phyloP scores from a whole-genome alignment of 1,140 invertebrate genomes.

The Choristoneura fumiferana region DNA sequence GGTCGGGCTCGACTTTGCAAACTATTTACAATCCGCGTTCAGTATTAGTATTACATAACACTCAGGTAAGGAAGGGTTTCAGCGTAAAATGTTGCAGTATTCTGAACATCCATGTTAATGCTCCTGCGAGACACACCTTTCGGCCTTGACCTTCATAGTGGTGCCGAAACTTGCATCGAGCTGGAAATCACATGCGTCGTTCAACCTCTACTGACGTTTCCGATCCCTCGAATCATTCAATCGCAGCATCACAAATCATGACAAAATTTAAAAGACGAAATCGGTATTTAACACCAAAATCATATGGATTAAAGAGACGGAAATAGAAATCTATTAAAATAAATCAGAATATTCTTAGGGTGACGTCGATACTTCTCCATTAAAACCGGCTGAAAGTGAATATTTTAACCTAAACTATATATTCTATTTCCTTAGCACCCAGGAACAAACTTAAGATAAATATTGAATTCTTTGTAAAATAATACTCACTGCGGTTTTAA shows the following conservation, averaged over 20 bases:
- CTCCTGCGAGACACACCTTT: constrained; percentile 3
- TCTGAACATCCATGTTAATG: not conserved
- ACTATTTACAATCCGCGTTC: constrained; percentile 55
- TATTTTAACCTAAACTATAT: constrained; percentile 39
- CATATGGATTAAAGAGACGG: not conserved
- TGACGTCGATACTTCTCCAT: constrained; percentile 65
- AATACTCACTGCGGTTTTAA: constrained; percentile 59
- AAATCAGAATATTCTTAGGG: constrained; percentile 45
- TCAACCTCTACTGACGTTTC: constrained; percentile 27
- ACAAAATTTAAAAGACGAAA: not conserved
- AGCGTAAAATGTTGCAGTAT: constrained; percentile 2
- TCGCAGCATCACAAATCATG: not conserved
- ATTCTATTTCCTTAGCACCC: not conserved
- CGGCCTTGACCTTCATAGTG: constrained; percentile 56
- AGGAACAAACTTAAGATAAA: not conserved
- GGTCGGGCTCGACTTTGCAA: constrained; percentile 42
- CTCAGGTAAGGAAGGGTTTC: constrained; percentile 28
- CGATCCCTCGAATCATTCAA: constrained; percentile 9
- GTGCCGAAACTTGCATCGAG: constrained; percentile 41
- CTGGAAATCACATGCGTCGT: constrained; percentile 50
- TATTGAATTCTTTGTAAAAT: constrained; percentile 14
- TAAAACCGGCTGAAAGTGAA: constrained; percentile 29
- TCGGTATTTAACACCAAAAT: too few species aligned
- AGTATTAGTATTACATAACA: constrained; percentile 68
- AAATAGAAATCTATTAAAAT: constrained; percentile 1